Conservation (phyloP, 2,797 vertebrate species). For the Natrix natrix region DNA sequence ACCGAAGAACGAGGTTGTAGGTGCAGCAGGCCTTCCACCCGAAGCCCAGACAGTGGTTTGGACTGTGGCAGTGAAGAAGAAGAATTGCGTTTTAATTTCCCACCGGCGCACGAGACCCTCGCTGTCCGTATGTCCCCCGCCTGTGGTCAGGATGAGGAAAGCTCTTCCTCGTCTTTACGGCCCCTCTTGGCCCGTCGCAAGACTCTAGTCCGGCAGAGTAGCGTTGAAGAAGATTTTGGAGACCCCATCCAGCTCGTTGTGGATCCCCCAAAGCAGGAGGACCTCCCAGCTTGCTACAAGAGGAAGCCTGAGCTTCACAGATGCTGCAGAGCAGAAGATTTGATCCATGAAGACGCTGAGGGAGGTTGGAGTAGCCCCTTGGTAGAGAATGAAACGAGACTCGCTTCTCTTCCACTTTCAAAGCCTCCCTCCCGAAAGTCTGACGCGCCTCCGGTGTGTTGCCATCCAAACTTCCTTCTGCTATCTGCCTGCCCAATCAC, state of each 20-base stretch:
- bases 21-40: constrained; percentile 76
- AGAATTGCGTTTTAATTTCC: constrained; percentile 72
- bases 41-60: constrained; percentile 93
- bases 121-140: constrained; percentile 55
- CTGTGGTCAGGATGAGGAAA: constrained; percentile 62
- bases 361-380: constrained; percentile 81
- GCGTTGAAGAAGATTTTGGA: constrained; percentile 87
- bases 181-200: constrained; percentile 83
- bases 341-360: constrained; percentile 70
- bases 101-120: constrained; percentile 68
- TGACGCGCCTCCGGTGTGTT: constrained; percentile 89
- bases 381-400: constrained; percentile 75
- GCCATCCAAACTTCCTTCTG: constrained; percentile 69
- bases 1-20: constrained; percentile 73
- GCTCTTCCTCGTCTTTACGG: constrained; percentile 72
- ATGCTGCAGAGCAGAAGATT: constrained; percentile 72
- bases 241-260: constrained; percentile 69
- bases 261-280: constrained; percentile 72
- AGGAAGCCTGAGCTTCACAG: constrained; percentile 60
- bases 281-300: constrained; percentile 65
- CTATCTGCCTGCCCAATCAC: constrained; percentile 83
- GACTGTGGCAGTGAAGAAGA: constrained; percentile 97
- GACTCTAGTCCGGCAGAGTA: constrained; percentile 88
- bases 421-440: constrained; percentile 77
- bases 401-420: constrained; percentile 73